These are phyloP conservation scores for Cryptophagus acutangulus DNA, from an alignment of 2,888 invertebrate species.

Conservation along the genomic window DNA sequence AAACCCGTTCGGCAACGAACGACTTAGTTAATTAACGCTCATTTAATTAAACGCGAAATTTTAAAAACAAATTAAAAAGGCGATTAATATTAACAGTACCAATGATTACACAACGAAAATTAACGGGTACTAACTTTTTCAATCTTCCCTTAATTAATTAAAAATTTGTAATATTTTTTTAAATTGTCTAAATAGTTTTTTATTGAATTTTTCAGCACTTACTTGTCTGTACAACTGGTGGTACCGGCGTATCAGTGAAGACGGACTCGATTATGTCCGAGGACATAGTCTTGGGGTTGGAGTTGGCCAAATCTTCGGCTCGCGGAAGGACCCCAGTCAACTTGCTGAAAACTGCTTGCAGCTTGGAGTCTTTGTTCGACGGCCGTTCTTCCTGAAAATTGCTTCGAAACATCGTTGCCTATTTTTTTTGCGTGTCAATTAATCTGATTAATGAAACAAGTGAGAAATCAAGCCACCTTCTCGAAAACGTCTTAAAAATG, in stretches of 20 bases:
- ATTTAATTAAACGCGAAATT: too few relatives aligned
- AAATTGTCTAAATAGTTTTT: too few relatives aligned
- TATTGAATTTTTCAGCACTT: too few relatives aligned
- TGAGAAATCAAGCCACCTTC: neutral
- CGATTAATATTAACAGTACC: too few relatives aligned
- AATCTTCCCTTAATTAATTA: too few relatives aligned
- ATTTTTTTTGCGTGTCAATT: constrained; percentile 5
- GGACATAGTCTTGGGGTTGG: constrained; percentile 39
- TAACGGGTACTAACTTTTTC: too few relatives aligned
- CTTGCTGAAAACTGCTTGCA: constrained; percentile 43
- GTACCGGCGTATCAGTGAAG: constrained; percentile 39
- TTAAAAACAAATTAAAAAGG: too few relatives aligned
- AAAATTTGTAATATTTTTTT: too few relatives aligned
- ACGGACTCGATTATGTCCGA: constrained; percentile 44
- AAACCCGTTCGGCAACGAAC: too few relatives aligned
- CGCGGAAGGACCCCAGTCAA: constrained; percentile 36
- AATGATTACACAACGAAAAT: too few relatives aligned
- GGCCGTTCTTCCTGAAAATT: constrained; percentile 34
- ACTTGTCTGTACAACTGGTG: too few relatives aligned
- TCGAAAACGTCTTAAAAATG: neutral
- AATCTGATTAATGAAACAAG: neutral
- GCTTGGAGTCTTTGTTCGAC: constrained; percentile 30
- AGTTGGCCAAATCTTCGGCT: constrained; percentile 37
- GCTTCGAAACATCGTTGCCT: constrained; percentile 31
- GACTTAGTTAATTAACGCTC: too few relatives aligned